Evolutionary conservation across 2,113 vertebrate species (phyloP).

Genomic region (Casuarius casuarius): DNA sequence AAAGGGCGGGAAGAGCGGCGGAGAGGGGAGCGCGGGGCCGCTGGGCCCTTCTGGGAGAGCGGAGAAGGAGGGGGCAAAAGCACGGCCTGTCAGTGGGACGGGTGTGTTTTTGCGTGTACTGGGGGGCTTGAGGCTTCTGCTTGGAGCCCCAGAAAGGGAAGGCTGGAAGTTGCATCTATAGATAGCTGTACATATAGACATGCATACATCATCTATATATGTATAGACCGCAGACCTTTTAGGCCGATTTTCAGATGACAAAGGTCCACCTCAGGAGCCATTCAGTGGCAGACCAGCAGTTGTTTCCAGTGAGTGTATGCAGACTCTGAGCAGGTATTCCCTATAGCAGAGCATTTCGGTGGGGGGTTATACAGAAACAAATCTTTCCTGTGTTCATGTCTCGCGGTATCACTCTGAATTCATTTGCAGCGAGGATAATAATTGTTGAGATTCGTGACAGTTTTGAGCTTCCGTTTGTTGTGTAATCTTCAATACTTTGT

Average conservation of each 20-base stretch:
- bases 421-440: neutral
- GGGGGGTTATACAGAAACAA: neutral
- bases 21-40: no score
- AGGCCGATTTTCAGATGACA: neutral
- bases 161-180: no score
- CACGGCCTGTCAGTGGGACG: no score
- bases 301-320: neutral
- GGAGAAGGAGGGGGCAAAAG: no score
- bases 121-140: no score
- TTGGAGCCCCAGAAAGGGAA: neutral
- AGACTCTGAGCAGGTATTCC: neutral
- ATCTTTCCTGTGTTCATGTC: accelerated
- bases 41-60: no score
- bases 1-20: neutral
- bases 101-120: no score
- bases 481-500: neutral
- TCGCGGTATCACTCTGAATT: neutral
- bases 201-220: no score
- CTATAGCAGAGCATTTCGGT: neutral
- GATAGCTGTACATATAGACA: no score
- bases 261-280: neutral
- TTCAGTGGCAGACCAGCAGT: neutral
- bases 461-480: neutral
- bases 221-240: no score
- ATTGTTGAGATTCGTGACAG: neutral